Evolutionary conservation across 2,113 vertebrate species (phyloP), one percentile per base, ranked within the genome.

Genomic region (Pseudopodoces humilis): DNA sequence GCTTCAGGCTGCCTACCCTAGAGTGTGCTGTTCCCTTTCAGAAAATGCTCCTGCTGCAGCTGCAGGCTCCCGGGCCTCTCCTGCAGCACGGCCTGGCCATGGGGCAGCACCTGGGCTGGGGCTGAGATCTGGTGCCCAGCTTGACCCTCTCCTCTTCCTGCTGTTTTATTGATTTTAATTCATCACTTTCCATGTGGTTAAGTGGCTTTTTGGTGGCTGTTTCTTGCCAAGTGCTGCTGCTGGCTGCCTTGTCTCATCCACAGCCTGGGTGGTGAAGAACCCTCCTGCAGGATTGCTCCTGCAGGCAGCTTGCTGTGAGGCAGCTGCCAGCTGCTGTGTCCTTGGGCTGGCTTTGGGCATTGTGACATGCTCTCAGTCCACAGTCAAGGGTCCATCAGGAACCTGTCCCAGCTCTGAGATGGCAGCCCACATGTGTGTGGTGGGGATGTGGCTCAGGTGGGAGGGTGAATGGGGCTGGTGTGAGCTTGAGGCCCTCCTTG

Each of bases 1-100:
- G 68, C 89, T 95, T 72, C 91, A 77, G 71, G 64, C 76, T 95
- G 39, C 55, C 76, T 95, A 92, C 86, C 87, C 92, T 94, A 95
- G 90, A 92, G 87, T 96, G 95, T 94, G 96, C 90, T 96, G 92
- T 94, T 95, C 47, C 84, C 92, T 91, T 92, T 92, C 87, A 79
- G 56, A 91, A 94, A 75, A 78, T 2, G n/a, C 43, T 92, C 2
- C 17, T 27, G 68, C 68, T 37, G 69, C 80, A 77, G 59, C 72
- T n/a, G 20, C 7, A 21, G 43, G 53, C 56, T 92, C 39, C 56
- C 23, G 50, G 27, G 50, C 60, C 24, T 0, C 52, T 80, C 17
- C 60, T 55, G 59, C 72, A 43, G 28, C 77, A 47, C 5, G 2
- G 41, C 77, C 65, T 58, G 80, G 63, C 31, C 20, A 13, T 4